phyloP scores from a whole-genome alignment of 2,113 vertebrate genomes.

The Brachyistius frenatus region DNA sequence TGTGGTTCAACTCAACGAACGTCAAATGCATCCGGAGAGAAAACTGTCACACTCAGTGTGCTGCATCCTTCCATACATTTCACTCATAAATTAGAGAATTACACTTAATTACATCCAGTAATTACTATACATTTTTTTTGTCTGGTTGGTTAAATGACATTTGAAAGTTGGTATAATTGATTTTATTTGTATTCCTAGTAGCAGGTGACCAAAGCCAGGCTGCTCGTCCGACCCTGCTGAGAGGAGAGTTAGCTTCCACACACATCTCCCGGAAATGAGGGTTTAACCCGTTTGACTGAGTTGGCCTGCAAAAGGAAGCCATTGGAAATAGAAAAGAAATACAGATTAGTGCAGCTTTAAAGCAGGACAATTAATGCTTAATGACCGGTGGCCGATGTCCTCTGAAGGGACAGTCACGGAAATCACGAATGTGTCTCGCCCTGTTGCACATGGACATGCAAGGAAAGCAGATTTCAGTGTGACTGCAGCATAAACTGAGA shows the following conservation, averaged over 20 bases:
- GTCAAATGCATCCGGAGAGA: too few species aligned
- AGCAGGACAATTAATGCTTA: neutral
- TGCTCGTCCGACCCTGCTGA: too few species aligned
- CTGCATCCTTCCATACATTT: too few species aligned
- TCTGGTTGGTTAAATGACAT: too few species aligned
- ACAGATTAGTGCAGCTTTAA: slow-evolving; percentile 1
- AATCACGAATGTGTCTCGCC: neutral
- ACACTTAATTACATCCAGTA: neutral
- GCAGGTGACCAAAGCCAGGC: too few species aligned
- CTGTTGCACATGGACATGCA: too few species aligned
- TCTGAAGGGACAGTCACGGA: neutral
- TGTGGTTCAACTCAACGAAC: too few species aligned
- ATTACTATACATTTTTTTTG: neutral
- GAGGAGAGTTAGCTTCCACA: neutral
- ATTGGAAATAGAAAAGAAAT: neutral
- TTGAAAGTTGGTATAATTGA: too few species aligned
- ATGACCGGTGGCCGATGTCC: neutral
- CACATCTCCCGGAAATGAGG: neutral
- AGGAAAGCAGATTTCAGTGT: too few species aligned
- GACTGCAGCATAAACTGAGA: too few species aligned
- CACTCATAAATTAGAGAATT: neutral
- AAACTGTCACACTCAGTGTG: too few species aligned
- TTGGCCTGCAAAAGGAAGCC: neutral
- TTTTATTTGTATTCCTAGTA: too few species aligned
- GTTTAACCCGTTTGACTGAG: neutral